Evolutionary conservation across 2,113 vertebrate genomes (phyloP), one percentile per base, ranked within the genome.

Genomic region (Labeo catla): DNA sequence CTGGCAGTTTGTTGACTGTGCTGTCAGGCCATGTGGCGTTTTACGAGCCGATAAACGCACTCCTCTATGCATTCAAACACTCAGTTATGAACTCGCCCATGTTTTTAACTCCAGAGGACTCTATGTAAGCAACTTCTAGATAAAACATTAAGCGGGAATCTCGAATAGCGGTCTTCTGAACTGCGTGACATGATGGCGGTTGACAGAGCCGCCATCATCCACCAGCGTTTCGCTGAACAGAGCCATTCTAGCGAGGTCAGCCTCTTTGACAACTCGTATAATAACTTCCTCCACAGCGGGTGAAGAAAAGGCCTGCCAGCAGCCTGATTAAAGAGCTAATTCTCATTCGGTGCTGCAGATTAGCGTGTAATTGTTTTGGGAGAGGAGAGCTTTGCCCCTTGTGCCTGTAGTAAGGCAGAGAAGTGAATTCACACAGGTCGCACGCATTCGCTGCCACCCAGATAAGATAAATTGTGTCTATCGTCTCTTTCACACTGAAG

Each of bases 331-430:
- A 93, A 93, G 90, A 84, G 88, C 90, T 91, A 89, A 93, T 93
- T 88, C 92, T 93, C 91, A 93, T 94, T 93, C 91, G 91, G 92
- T 87, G 87, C 91, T 79, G 87, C 88, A 93, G 93, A 94, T 94
- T 94, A 94, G 91, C 82, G 88, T 92, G 93, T 94, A 94, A 95
- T 94, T 94, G 93, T 95, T 94, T 91, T 87, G 91, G 92, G 91
- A 93, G 92, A 87, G 89, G 83, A 85, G 81, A 89, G 81, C 88
- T 86, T 84, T 84, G 86, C 86, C 88, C 74, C 81, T 90, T 84
- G 86, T 91, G 87, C 43, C 84, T 16, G 57, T 84, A 87, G 87
- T 57, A 84, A 36, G 86, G 87, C 86, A 10, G 70, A 88, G 84
- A 72, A 89, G 87, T 84, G 21, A 73, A 87, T 88, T 89, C 83